Evolutionary conservation across 2,113 vertebrate species (phyloP).

Genomic region (Vidua chalybeata): DNA sequence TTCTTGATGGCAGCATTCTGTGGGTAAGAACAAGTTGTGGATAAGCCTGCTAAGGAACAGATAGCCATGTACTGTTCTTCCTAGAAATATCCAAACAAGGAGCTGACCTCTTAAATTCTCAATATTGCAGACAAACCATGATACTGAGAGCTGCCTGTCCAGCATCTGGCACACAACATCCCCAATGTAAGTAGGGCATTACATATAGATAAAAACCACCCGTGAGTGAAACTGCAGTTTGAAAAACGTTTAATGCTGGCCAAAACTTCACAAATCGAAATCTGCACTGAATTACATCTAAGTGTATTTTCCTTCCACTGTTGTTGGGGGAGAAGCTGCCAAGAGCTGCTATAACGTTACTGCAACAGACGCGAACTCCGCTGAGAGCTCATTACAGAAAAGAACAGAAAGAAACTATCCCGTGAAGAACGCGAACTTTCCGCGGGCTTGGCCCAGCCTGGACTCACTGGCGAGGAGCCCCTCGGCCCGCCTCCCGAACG

Average conservation of each 20-base stretch:
- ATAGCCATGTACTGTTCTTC: background rate
- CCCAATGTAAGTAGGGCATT: accelerated
- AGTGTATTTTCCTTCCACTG: background rate
- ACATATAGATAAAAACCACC: background rate
- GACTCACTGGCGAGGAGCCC: background rate
- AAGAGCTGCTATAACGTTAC: background rate
- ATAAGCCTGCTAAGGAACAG: background rate
- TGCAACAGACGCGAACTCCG: background rate
- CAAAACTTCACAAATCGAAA: background rate
- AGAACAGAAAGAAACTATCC: background rate
- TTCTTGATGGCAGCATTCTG: background rate
- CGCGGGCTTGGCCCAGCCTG: background rate
- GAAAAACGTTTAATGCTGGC: background rate
- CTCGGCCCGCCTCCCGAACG: background rate
- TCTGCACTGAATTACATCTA: background rate
- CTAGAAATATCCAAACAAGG: slow-evolving; percentile 53
- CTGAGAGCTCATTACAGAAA: background rate
- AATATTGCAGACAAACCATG: background rate
- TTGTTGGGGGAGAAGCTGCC: background rate
- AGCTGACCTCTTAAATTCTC: background rate
- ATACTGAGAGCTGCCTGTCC: background rate
- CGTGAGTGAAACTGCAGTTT: background rate
- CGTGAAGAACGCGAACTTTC: background rate
- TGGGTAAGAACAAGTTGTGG: background rate
- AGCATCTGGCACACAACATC: background rate